A percentile compares a stretch with the other conserved stretches of the same genome.
Evolutionary conservation across 2,113 vertebrate species (phyloP).

Genomic region (Vanacampus margaritifer): DNA sequence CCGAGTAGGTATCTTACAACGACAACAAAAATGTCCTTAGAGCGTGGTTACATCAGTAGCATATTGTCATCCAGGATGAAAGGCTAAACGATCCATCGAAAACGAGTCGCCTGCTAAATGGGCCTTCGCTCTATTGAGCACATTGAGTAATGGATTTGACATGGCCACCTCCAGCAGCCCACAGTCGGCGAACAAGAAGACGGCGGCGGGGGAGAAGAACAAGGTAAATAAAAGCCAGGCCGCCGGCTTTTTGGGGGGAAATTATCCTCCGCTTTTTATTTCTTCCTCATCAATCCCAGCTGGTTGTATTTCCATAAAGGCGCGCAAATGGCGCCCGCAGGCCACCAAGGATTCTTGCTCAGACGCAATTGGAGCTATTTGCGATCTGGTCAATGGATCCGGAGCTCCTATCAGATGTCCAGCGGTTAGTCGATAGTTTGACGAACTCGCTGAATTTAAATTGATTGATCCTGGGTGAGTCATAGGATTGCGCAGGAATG

Average conservation of each 20-base stretch:
- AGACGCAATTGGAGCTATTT: neutral
- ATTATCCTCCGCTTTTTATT: conserved; percentile 23
- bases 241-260: conserved; percentile 17
- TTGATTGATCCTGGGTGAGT: conserved; percentile 19
- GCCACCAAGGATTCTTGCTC: conserved; percentile 18
- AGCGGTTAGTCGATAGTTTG: neutral
- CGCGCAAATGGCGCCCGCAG: conserved; percentile 26
- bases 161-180: conserved; percentile 52
- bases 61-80: conserved; percentile 58
- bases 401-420: neutral
- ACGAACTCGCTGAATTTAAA: neutral
- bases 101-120: conserved; percentile 67
- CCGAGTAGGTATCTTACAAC: conserved; percentile 3
- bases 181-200: conserved; percentile 41
- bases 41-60: conserved; percentile 46
- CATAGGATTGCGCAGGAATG: neutral
- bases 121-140: conserved; percentile 60
- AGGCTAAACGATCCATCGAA: conserved; percentile 65
- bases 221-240: conserved; percentile 25
- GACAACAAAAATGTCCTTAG: conserved; percentile 13
- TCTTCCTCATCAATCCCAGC: conserved; percentile 48
- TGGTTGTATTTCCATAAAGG: conserved; percentile 38
- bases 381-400: neutral
- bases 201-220: conserved; percentile 10
- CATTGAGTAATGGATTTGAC: conserved; percentile 65